Evolutionary conservation across 2,797 vertebrate genomes (phyloP).

Genomic region (Tokudaia muenninki): DNA sequence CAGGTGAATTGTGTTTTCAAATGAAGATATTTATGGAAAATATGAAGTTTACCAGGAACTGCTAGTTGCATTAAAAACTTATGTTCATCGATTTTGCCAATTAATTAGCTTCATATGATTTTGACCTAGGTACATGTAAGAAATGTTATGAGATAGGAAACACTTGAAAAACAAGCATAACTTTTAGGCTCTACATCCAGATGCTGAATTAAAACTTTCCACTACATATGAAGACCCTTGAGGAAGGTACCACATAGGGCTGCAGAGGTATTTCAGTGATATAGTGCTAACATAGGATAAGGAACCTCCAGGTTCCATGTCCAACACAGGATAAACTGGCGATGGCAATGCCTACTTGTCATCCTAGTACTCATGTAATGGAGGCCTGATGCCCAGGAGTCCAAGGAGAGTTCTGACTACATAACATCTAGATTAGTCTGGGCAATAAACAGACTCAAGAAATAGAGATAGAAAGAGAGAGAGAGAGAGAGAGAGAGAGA

Average conservation of each 20-base stretch:
- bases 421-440: neutral
- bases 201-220: neutral
- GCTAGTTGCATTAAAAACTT: neutral
- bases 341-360: neutral
- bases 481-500: too few species aligned
- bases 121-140: neutral
- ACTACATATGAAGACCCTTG: neutral
- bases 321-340: neutral
- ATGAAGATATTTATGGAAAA: neutral
- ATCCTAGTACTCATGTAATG: neutral
- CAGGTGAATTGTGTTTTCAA: neutral
- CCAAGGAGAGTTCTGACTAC: neutral
- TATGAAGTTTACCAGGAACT: neutral
- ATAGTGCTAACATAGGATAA: neutral
- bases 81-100: neutral
- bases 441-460: neutral
- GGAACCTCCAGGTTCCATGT: neutral
- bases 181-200: neutral
- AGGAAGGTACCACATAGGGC: neutral
- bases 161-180: neutral
- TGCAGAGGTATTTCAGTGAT: neutral
- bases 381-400: neutral
- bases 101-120: neutral
- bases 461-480: too few species aligned
- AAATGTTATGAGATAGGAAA: neutral